A percentile compares a stretch with the other conserved stretches of the same genome.
These are phyloP conservation scores for Scomber scombrus DNA, from an alignment of 2,113 vertebrate species.

Conservation along the genomic window DNA sequence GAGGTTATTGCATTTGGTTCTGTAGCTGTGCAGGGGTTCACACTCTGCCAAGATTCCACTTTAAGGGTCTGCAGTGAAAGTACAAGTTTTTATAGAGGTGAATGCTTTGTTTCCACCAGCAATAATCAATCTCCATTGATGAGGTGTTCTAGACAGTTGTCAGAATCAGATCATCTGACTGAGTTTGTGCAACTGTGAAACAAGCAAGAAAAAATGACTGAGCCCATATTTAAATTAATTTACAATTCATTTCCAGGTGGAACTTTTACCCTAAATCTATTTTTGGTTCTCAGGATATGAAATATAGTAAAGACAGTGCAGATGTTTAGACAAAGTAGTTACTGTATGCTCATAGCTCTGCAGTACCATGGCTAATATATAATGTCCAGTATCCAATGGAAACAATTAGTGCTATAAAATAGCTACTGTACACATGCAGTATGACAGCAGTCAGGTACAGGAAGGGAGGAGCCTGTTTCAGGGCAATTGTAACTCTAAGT, in stretches of 20 bases:
- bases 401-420: constrained; percentile 47
- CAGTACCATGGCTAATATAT: constrained; percentile 37
- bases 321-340: constrained; percentile 28
- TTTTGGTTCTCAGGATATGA: constrained; percentile 5
- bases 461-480: constrained; percentile 42
- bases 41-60: constrained; percentile 60
- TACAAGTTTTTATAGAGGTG: constrained; percentile 33
- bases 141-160: constrained; percentile 43
- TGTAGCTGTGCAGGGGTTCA: constrained; percentile 42
- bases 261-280: background rate
- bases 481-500: constrained; percentile 57
- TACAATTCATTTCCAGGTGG: constrained; percentile 23
- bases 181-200: constrained; percentile 15
- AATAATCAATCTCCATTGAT: constrained; percentile 36
- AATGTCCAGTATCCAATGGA: constrained; percentile 46
- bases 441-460: constrained; percentile 51
- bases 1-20: constrained; percentile 52
- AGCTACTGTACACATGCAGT: constrained; percentile 7
- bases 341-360: constrained; percentile 26
- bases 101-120: constrained; percentile 27
- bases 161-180: constrained; percentile 15
- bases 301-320: background rate
- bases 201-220: constrained; percentile 12
- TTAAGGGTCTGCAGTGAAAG: constrained; percentile 47
- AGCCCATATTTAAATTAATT: constrained; percentile 8